A percentile compares a stretch with the other conserved stretches of the same genome.
Conservation (phyloP, 2,113 vertebrate species). For the Struthidea cinerea region DNA sequence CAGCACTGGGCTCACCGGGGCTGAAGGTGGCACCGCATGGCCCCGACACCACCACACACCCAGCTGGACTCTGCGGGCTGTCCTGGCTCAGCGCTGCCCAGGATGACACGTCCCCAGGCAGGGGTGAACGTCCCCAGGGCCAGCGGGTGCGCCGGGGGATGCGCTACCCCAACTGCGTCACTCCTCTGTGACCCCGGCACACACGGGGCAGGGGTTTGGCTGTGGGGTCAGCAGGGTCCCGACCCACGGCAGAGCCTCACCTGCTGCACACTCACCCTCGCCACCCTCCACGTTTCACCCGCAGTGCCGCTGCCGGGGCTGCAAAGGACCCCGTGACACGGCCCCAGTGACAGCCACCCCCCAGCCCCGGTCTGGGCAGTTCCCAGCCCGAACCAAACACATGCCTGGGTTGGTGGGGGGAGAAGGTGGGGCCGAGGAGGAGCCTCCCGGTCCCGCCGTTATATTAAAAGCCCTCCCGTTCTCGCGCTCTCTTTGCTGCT, state of each 20-base stretch:
- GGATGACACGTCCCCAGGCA: fast-evolving
- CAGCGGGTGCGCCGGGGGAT: not conserved
- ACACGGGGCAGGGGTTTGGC: not conserved
- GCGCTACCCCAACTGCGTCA: not conserved
- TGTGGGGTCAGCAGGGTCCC: not conserved
- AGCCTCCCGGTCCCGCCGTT: not conserved
- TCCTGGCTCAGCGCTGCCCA: not conserved
- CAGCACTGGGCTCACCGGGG: not conserved
- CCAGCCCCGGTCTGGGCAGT: fast-evolving
- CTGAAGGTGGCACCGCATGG: not conserved
- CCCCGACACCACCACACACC: fast-evolving
- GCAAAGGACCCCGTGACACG: not conserved
- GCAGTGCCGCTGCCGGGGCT: not conserved
- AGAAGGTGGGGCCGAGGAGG: slow-evolving; percentile 8
- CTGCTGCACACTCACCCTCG: not conserved
- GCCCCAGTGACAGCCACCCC: not conserved
- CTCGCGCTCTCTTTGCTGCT: not conserved
- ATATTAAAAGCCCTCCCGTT: not conserved
- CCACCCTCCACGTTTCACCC: fast-evolving
- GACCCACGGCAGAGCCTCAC: not conserved
- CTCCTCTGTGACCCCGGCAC: not conserved
- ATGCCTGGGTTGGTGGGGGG: not conserved
- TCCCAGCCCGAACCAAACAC: not conserved
- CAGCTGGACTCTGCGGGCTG: not conserved
- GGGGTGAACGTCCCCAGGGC: not conserved